These are phyloP conservation scores for Aquatica leii DNA, from an alignment of 2,888 invertebrate genomes.

Conservation along the genomic window DNA sequence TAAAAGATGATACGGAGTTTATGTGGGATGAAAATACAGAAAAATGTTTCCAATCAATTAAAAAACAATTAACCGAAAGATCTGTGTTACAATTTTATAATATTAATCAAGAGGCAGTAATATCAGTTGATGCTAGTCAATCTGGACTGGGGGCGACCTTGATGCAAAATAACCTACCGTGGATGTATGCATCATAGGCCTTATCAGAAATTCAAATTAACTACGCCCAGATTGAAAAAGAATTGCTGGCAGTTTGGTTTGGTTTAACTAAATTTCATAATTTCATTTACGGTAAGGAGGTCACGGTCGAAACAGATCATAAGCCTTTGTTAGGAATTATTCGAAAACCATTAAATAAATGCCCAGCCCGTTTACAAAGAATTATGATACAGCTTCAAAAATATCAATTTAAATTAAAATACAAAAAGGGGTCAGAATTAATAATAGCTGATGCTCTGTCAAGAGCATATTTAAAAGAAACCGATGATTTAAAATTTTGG, in stretches of 20 bases:
- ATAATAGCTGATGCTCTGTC: too few species aligned
- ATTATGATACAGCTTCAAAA: not conserved
- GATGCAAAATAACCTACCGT: not conserved
- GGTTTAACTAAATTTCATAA: too few species aligned
- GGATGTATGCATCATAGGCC: not conserved
- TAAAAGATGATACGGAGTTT: not conserved
- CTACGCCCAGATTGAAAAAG: not conserved
- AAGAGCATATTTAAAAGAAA: too few species aligned
- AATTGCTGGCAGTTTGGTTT: not conserved
- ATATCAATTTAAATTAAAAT: conserved; percentile 2
- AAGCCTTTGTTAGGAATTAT: not conserved
- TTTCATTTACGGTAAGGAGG: not conserved
- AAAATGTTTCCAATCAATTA: too few species aligned
- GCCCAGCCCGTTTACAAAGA: not conserved
- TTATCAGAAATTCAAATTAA: not conserved
- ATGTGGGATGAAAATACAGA: not conserved
- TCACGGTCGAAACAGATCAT: conserved; percentile 1
- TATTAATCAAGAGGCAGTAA: too few species aligned
- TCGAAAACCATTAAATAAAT: conserved; percentile 3
- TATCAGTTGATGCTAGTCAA: not conserved
- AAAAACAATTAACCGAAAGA: not conserved
- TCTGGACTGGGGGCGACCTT: not conserved
- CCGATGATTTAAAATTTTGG: too few species aligned
- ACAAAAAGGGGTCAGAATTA: not conserved
- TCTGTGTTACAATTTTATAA: conserved; percentile 1